These are phyloP conservation scores for Hirtodrosophila alboralis DNA, from an alignment of 2,888 invertebrate genomes.

Conservation along the genomic window DNA sequence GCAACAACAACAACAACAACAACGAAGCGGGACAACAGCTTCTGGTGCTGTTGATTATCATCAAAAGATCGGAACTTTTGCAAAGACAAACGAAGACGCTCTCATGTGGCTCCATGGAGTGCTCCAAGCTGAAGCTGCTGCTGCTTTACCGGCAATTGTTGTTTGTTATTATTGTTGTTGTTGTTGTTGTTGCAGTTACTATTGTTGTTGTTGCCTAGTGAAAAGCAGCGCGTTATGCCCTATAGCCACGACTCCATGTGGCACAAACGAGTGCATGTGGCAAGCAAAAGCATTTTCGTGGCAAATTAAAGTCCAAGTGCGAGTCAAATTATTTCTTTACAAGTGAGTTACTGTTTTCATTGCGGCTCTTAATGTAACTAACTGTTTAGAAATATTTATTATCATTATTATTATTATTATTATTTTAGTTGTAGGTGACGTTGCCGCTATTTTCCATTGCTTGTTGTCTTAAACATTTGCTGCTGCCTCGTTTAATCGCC, in stretches of 20 bases:
- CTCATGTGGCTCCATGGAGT: conserved; percentile 61
- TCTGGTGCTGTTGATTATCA: conserved; percentile 67
- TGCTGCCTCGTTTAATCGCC: conserved; percentile 74
- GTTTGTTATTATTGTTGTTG: conserved; percentile 23
- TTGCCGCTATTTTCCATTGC: conserved; percentile 11
- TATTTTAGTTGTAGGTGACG: conserved; percentile 2
- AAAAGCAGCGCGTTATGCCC: conserved; percentile 77
- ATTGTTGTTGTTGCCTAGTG: conserved; percentile 31
- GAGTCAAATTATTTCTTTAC: conserved; percentile 81
- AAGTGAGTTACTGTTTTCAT: conserved; percentile 80
- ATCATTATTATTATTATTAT: conserved; percentile 55
- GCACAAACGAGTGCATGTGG: conserved; percentile 47
- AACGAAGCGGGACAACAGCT: conserved; percentile 58
- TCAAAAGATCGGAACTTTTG: conserved; percentile 77
- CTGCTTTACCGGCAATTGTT: conserved; percentile 37
- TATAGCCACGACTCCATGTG: conserved; percentile 65
- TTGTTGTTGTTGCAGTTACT: conserved; percentile 18
- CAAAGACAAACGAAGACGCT: conserved; percentile 76
- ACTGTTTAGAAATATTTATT: conserved; percentile 79
- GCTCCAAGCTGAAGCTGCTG: conserved; percentile 31
- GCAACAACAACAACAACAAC: conserved; percentile 35
- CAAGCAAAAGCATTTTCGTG: conserved; percentile 59
- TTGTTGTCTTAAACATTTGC: conserved; percentile 29
- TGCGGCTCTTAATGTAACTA: conserved; percentile 81
- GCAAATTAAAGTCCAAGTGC: conserved; percentile 82